These are phyloP conservation scores for Erpobdella octoculata DNA, from an alignment of 2,888 invertebrate species.

Conservation along the genomic window DNA sequence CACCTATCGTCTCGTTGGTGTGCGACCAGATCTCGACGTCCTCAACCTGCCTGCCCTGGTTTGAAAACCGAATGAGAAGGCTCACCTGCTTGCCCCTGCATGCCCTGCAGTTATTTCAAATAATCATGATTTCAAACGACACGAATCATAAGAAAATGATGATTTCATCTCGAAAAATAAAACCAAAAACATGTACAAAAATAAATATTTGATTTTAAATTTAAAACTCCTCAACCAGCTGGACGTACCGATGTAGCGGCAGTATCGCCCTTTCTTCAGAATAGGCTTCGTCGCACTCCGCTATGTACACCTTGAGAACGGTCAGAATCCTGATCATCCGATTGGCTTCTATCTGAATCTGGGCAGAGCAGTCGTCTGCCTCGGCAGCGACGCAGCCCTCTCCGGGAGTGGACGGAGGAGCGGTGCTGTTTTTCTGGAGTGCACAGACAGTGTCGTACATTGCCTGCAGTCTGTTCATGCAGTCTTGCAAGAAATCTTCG, in stretches of 20 bases:
- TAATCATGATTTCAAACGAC: neutral
- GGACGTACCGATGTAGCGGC: constrained; percentile 66
- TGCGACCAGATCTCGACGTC: constrained; percentile 87
- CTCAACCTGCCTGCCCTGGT: constrained; percentile 69
- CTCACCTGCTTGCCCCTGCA: constrained; percentile 81
- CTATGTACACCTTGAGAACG: constrained; percentile 86
- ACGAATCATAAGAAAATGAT: neutral
- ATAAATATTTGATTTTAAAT: neutral
- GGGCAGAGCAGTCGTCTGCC: constrained; percentile 55
- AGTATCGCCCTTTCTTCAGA: constrained; percentile 77
- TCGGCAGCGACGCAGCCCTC: constrained; percentile 8
- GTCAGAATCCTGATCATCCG: constrained; percentile 80
- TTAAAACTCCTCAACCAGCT: neutral
- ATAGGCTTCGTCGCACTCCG: constrained; percentile 72
- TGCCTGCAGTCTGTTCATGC: constrained; percentile 74
- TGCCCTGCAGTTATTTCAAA: constrained; percentile 59
- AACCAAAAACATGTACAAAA: neutral
- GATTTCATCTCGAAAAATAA: neutral
- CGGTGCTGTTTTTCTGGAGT: constrained; percentile 32
- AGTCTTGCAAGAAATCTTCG: constrained; percentile 81
- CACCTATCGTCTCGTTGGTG: constrained; percentile 83
- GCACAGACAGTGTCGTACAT: constrained; percentile 64
- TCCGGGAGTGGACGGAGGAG: neutral
- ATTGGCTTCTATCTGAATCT: constrained; percentile 62
- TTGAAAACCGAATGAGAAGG: constrained; percentile 76